These are phyloP conservation scores for Leistus spinibarbis DNA, from an alignment of 2,888 invertebrate species.

Conservation along the genomic window DNA sequence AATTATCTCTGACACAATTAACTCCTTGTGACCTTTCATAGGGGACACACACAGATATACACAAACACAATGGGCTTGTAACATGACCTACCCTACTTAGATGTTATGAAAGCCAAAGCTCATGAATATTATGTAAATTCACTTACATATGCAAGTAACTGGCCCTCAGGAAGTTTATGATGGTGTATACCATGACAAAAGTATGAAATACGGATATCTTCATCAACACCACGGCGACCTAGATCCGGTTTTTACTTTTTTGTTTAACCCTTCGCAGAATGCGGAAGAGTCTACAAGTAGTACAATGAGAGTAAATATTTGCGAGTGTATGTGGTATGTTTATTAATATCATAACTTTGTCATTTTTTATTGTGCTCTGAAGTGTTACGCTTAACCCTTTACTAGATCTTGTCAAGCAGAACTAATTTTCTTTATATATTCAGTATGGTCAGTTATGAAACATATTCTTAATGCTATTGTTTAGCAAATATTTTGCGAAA, in stretches of 20 bases:
- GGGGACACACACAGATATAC: background rate
- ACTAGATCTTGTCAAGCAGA: too few species aligned
- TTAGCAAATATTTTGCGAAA: too few species aligned
- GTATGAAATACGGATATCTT: constrained; percentile 48
- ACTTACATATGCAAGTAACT: constrained; percentile 20
- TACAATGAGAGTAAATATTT: background rate
- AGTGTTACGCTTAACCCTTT: too few species aligned
- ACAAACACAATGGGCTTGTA: constrained; percentile 3
- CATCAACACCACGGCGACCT: constrained; percentile 42
- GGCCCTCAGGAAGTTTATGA: constrained; percentile 34
- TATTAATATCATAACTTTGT: background rate
- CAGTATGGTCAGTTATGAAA: too few species aligned
- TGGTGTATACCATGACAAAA: constrained; percentile 43
- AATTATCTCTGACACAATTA: constrained; percentile 23
- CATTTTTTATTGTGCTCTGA: background rate
- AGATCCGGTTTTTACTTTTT: background rate
- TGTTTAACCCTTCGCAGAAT: constrained; percentile 12
- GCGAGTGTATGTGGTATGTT: background rate
- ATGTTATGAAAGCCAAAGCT: background rate
- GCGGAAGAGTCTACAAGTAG: background rate
- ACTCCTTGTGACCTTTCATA: constrained; percentile 17
- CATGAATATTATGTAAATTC: background rate
- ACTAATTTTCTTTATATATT: too few species aligned
- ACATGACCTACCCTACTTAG: constrained; percentile 25
- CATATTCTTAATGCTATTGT: too few species aligned